Conservation (phyloP, 2,113 vertebrate genomes). For the Trogon melanurus region DNA sequence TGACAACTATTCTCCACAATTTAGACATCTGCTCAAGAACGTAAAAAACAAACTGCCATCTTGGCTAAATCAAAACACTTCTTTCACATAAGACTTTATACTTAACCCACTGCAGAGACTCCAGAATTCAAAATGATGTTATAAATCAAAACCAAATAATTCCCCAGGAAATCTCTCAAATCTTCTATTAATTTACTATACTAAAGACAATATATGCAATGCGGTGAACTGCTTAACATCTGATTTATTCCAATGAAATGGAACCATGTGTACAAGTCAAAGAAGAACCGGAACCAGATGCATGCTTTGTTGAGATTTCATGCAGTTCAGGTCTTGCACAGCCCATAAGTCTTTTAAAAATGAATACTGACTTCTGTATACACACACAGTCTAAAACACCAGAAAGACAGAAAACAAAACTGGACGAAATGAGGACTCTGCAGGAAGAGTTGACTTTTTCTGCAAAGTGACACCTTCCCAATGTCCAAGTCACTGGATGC, state of each 20-base stretch:
- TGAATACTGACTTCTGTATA: background rate
- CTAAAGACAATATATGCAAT: background rate
- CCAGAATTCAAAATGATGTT: background rate
- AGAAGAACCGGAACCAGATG: background rate
- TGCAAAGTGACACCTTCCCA: background rate
- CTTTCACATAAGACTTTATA: background rate
- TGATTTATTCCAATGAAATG: constrained; percentile 2
- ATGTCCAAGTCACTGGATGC: background rate
- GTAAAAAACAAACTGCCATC: background rate
- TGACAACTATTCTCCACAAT: background rate
- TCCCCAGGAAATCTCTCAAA: background rate
- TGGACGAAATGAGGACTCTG: background rate
- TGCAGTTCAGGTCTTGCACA: background rate
- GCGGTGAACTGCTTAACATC: background rate
- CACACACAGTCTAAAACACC: background rate
- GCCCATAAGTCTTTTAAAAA: background rate
- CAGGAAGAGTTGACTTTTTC: background rate
- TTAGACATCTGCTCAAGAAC: background rate
- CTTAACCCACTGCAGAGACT: background rate
- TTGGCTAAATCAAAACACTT: background rate
- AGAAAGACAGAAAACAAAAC: background rate
- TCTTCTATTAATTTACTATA: constrained; percentile 10
- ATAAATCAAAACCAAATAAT: background rate
- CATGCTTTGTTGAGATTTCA: background rate
- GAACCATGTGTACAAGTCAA: background rate